phyloP scores from a whole-genome alignment of 2,113 vertebrate genomes.

The Nibea albiflora region DNA sequence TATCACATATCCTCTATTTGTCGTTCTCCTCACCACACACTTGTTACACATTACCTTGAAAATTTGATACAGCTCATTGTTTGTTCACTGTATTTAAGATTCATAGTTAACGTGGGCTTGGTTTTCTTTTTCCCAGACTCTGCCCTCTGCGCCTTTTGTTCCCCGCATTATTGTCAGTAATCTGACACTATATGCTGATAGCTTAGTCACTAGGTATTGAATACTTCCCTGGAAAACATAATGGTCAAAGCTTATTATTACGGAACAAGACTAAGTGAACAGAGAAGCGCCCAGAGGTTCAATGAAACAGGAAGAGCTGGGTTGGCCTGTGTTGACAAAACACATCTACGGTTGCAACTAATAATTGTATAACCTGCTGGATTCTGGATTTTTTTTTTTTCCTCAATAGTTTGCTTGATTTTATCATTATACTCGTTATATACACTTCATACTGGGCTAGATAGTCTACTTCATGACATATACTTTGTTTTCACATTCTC shows the following conservation, averaged over 20 bases:
- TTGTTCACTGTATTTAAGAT: neutral
- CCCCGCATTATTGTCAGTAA: neutral
- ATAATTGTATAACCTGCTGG: neutral
- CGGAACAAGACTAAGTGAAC: neutral
- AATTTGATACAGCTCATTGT: neutral
- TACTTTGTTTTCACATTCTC: neutral
- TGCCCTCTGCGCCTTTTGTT: constrained; percentile 15
- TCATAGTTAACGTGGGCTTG: neutral
- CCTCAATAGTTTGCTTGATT: neutral
- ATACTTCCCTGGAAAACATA: neutral
- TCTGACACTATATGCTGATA: constrained; percentile 9
- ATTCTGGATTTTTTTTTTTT: neutral
- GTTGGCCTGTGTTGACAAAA: neutral
- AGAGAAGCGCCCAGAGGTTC: neutral
- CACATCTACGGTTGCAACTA: neutral
- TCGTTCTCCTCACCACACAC: neutral
- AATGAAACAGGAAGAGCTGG: too few relatives aligned
- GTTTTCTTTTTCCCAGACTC: neutral
- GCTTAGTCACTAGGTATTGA: neutral
- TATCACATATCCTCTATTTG: neutral
- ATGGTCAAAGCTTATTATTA: neutral
- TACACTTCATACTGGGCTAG: neutral
- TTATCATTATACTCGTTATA: neutral
- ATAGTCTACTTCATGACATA: neutral
- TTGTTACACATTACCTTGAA: neutral